Evolutionary conservation across 2,797 vertebrate species (phyloP).

Genomic region (Ctenopoma kingsleyae): DNA sequence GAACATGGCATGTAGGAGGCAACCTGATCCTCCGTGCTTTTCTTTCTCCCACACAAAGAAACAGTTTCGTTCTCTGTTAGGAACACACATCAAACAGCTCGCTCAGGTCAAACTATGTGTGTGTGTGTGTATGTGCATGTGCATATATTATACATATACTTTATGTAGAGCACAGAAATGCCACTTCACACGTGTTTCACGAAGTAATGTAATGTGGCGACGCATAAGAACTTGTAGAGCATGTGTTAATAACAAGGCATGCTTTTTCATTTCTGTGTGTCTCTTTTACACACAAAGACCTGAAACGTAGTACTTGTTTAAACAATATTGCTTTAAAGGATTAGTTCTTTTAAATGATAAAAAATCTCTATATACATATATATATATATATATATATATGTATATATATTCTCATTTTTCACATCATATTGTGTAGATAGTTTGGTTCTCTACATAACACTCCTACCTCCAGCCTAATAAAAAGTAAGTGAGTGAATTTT

Average conservation of each 20-base stretch:
- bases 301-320: slow-evolving; percentile 10
- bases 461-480: neutral
- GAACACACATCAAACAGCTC: slow-evolving; percentile 72
- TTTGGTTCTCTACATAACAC: neutral
- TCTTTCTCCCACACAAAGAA: slow-evolving; percentile 79
- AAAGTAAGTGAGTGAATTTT: slow-evolving; percentile 18
- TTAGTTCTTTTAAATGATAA: neutral
- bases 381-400: too few species aligned
- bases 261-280: slow-evolving; percentile 20
- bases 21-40: slow-evolving; percentile 81
- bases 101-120: slow-evolving; percentile 67
- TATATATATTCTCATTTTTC: neutral
- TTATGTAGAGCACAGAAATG: slow-evolving; percentile 28
- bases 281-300: slow-evolving; percentile 20
- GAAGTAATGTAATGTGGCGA: slow-evolving; percentile 45
- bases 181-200: slow-evolving; percentile 11
- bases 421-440: slow-evolving; percentile 5
- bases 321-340: neutral
- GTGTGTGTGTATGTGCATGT: slow-evolving; percentile 41
- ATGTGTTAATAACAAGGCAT: slow-evolving; percentile 27
- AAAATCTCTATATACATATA: neutral
- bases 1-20: slow-evolving; percentile 81
- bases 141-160: slow-evolving; percentile 24
- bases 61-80: slow-evolving; percentile 78
- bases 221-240: slow-evolving; percentile 43